Conservation (phyloP, 2,888 invertebrate species). For the Brachypalpus laphriformis region DNA sequence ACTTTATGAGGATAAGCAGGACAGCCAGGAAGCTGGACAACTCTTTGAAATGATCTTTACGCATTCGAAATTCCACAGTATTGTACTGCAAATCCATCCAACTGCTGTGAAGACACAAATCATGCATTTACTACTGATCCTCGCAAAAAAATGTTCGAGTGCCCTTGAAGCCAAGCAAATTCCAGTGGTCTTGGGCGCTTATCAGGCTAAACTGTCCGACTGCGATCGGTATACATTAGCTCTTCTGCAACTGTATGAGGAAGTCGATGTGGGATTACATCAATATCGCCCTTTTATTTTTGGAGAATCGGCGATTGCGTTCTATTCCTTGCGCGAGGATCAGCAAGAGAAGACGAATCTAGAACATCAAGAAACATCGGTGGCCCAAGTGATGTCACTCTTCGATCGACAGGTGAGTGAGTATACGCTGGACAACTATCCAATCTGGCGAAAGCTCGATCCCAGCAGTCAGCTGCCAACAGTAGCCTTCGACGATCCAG, state of each 20-base stretch:
- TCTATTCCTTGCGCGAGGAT: constrained; percentile 87
- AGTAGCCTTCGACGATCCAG: constrained; percentile 77
- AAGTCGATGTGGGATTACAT: constrained; percentile 86
- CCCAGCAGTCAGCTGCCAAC: constrained; percentile 79
- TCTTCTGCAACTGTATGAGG: constrained; percentile 88
- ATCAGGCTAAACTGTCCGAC: constrained; percentile 88
- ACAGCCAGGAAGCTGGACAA: constrained; percentile 80
- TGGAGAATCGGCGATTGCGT: constrained; percentile 91
- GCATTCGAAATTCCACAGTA: constrained; percentile 90
- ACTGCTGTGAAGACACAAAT: constrained; percentile 85
- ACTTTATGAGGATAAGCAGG: constrained; percentile 83
- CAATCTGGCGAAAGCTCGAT: constrained; percentile 85
- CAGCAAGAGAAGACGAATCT: constrained; percentile 84
- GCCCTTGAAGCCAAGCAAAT: constrained; percentile 87
- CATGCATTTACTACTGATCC: constrained; percentile 86
- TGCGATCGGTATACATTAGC: constrained; percentile 89
- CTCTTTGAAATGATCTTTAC: constrained; percentile 90
- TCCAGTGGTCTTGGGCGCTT: constrained; percentile 90
- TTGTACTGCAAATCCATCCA: constrained; percentile 83
- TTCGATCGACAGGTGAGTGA: constrained; percentile 87
- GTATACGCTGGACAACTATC: constrained; percentile 88
- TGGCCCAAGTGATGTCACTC: constrained; percentile 88
- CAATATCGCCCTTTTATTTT: constrained; percentile 92
- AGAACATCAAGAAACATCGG: constrained; percentile 88
- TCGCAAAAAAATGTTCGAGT: constrained; percentile 86